Base-by-base conservation (phyloP, 1,140 invertebrate genomes). In the Eufriesea mexicana region DNA sequence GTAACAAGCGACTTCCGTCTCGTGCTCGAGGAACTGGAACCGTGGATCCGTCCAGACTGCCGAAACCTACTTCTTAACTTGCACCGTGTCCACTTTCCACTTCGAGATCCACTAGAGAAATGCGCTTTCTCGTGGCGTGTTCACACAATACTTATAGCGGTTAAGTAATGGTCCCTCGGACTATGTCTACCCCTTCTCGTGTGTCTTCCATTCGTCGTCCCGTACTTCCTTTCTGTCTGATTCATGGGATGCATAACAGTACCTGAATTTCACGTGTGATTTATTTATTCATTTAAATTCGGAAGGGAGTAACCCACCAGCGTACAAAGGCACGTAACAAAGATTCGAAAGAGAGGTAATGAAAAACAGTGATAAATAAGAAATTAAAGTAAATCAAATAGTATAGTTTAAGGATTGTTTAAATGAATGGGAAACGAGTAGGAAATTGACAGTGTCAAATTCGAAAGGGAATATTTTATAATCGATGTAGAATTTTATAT, bases 41-140 rank as follows among this genome's bases (percentile, higher is more conserved):
- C 62, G 28, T 66, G 6, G 64, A 61, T 28, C n/a, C 25, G 59
- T 28, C 10, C n/a, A 28, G 2, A 25, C 75, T 18, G n/a, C 55
- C 66, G 20, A 79, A 79, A 71, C 55, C 47, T 25, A 6, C 70
- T 59, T 28, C 47, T n/a, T n/a, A n/a, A n/a, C n/a, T n/a, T n/a
- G 25, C 18, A 12, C n/a, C 35, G 20, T 55, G 59, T n/a, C 25
- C 55, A 79, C 87, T 91, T 85, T 89, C 86, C 79, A 75, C 80
- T 80, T 79, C 88, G 47, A 89, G 86, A 89, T 87, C 77, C 73
- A 88, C 85, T 62, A 76, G 87, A 91, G 91, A 93, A 92, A 92
- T 92, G 88, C 87, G 84, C 91, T 93, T 93, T 92, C 91, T 90
- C 91, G 84, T 84, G 82, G 70, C 72, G 76, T 75, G 89, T 80